A percentile compares a stretch with the other conserved stretches of the same genome.
phyloP scores from a whole-genome alignment of 2,113 vertebrate species.

The Hyperopisus bebe region DNA sequence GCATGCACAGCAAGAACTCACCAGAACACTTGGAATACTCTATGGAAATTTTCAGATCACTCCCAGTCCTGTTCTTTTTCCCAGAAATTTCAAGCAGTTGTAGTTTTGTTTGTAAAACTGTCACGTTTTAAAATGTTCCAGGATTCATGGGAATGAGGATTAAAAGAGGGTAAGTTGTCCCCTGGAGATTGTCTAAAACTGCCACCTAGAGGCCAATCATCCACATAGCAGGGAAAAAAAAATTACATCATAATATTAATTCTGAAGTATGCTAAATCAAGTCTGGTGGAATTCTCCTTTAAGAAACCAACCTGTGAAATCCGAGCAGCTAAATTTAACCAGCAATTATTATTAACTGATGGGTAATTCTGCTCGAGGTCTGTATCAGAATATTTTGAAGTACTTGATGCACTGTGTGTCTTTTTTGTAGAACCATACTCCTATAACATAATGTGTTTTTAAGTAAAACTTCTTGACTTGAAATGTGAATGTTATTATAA shows the following conservation, averaged over 20 bases:
- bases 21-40: background rate
- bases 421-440: constrained; percentile 52
- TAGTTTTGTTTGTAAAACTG: background rate
- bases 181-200: background rate
- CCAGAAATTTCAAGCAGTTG: background rate
- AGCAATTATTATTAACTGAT: constrained; percentile 47
- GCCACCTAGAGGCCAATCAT: background rate
- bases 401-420: constrained; percentile 88
- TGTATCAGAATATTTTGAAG: constrained; percentile 78
- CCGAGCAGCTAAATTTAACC: constrained; percentile 62
- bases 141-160: background rate
- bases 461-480: constrained; percentile 62
- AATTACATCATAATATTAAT: background rate
- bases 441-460: constrained; percentile 47
- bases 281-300: constrained; percentile 16
- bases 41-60: background rate
- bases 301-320: constrained; percentile 41
- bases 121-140: background rate
- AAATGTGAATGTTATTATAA: constrained; percentile 52
- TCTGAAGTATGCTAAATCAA: background rate
- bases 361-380: constrained; percentile 70
- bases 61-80: background rate
- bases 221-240: background rate
- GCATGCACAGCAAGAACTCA: background rate
- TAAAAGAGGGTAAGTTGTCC: background rate